These are phyloP conservation scores for Geopemphigus sp. DNA, from an alignment of 1,140 invertebrate species.

Conservation along the genomic window DNA sequence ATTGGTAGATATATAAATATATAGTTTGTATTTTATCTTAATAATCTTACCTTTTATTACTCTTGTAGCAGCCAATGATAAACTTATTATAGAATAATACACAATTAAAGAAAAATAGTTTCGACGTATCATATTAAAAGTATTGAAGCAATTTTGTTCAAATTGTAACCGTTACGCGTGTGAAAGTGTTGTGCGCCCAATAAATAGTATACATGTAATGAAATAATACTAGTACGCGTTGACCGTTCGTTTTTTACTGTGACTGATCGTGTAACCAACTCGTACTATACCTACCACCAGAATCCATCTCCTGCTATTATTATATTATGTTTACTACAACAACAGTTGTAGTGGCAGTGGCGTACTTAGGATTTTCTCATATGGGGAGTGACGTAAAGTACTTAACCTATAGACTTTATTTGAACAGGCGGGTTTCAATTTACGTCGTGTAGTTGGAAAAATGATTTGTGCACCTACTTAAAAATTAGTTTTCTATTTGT, in stretches of 20 bases:
- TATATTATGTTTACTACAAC: not conserved
- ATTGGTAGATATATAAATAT: no score
- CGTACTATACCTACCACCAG: not conserved
- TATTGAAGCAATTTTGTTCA: not conserved
- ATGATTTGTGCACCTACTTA: no score
- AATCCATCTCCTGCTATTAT: not conserved
- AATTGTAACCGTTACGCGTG: not conserved
- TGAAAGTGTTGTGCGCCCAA: not conserved
- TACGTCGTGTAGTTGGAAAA: no score
- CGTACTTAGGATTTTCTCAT: no score
- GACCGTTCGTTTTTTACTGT: conserved; percentile 44
- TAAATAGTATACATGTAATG: not conserved
- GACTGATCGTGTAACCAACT: conserved; percentile 1
- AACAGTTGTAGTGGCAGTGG: not conserved
- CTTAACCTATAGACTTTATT: no score
- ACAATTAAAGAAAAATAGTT: not conserved
- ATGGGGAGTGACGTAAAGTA: no score
- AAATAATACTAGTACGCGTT: not conserved
- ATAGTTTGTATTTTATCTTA: no score
- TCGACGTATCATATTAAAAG: not conserved
- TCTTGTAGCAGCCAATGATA: not conserved
- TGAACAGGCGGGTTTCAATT: no score
- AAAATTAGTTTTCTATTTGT: no score
- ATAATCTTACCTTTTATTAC: conserved; percentile 25
- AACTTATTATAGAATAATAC: not conserved